These are phyloP conservation scores for Ichneumoninae sp. DNA, from an alignment of 2,888 invertebrate species.

Conservation along the genomic window DNA sequence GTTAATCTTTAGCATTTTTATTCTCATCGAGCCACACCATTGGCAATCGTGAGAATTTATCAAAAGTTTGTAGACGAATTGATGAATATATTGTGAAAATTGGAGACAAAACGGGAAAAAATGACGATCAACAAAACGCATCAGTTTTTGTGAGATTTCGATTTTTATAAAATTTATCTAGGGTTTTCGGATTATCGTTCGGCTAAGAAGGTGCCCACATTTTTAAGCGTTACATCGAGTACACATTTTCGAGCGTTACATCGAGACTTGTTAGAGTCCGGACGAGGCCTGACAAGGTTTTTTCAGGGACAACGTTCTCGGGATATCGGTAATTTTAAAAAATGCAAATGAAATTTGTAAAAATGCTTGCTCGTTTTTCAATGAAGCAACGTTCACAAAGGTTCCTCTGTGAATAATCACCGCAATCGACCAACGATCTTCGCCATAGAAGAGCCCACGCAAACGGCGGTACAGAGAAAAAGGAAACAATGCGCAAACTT, in stretches of 20 bases:
- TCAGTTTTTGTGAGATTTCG: background rate
- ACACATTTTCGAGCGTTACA: background rate
- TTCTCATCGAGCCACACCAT: background rate
- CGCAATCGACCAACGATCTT: background rate
- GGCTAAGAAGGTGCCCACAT: background rate
- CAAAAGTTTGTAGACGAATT: background rate
- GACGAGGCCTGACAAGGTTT: too few relatives aligned
- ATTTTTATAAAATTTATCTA: background rate
- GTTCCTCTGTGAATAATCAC: background rate
- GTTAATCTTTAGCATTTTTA: background rate
- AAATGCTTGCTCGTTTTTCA: background rate
- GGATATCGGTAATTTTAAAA: background rate
- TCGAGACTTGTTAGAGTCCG: too few relatives aligned
- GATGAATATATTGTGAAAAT: background rate
- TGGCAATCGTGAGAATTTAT: background rate
- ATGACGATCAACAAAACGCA: background rate
- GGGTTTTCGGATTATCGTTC: background rate
- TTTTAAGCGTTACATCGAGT: too few relatives aligned
- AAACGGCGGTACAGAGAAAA: background rate
- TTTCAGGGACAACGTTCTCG: background rate
- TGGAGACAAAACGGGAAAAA: background rate
- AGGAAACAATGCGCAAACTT: background rate
- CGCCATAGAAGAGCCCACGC: background rate
- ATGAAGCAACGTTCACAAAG: background rate
- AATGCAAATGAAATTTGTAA: background rate